Base-by-base conservation (phyloP, 2,113 vertebrate species). In the Aythya baeri region DNA sequence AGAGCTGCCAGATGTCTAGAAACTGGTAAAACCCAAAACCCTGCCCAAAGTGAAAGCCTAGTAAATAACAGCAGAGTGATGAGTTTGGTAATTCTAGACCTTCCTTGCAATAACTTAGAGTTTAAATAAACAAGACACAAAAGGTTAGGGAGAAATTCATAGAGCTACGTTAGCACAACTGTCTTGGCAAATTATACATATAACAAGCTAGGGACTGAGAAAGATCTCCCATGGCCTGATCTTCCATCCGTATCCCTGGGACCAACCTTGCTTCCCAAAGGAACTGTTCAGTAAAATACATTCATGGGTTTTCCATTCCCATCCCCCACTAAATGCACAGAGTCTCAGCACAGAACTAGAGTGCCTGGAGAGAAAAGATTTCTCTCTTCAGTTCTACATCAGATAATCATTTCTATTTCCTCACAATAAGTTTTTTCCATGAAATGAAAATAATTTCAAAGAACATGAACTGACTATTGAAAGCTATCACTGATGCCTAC, bases 381-480 rank as follows among this genome's bases (percentile, higher is more conserved):
- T 54, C 61, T 52, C 13, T 13, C 4, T 34, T 32, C 21, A 90
- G 32, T 14, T 93, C 50, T 86, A 46, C 55, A 89, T 79, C 55
- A 92, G 73, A 96, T 96, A 97, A 97, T 95, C 57, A 92, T 25
- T 94, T 57, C 86, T 75, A 55, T 94, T 95, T 96, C 73, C 85
- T 65, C 70, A 85, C 83, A 82, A 54, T 74, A 94, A 95, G 32
- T 92, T 91, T 43, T 58, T 95, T 93, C 76, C 9, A 21, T 79
- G 81, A 97, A 97, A 96, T 86, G 63, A 97, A 98, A 88, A 86
- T 94, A 1, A 94, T 81, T 95, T 96, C 83, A 85, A 82, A 96
- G 93, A 90, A 94, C 57, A 79, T 0, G 0, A 95, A 96, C 46
- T 89, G 68, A 76, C 44, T 20, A 94, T 89, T 97, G 82, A 96